A percentile compares a stretch with the other conserved stretches of the same genome.
These are phyloP conservation scores for Varanus komodoensis DNA, from an alignment of 2,113 vertebrate species.

Conservation along the genomic window DNA sequence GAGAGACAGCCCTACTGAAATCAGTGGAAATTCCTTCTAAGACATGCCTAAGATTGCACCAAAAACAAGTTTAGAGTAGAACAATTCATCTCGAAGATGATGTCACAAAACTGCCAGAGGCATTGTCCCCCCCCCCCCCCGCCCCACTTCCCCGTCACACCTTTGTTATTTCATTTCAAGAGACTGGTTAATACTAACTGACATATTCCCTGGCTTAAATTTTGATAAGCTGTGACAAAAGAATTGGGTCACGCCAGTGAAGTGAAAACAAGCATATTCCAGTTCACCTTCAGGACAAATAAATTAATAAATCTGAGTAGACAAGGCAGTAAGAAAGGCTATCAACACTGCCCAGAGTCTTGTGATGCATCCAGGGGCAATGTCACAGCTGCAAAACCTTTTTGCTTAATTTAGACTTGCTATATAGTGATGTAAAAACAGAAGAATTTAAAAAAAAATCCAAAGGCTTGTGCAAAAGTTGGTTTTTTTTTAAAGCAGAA, in stretches of 20 bases:
- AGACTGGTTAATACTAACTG: background rate
- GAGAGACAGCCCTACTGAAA: background rate
- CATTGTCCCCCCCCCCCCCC: background rate
- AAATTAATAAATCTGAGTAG: background rate
- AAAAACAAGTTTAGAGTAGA: background rate
- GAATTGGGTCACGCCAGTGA: background rate
- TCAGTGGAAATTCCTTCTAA: background rate
- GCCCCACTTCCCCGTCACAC: background rate
- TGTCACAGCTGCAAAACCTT: background rate
- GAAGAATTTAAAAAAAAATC: background rate
- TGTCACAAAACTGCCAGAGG: background rate
- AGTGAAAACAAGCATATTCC: background rate
- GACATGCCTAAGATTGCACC: background rate
- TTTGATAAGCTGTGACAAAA: background rate
- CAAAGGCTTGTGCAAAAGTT: background rate
- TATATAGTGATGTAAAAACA: background rate
- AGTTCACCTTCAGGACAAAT: conserved; percentile 8
- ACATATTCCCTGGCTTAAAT: background rate
- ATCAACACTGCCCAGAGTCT: background rate
- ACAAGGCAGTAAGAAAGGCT: background rate
- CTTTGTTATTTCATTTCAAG: background rate
- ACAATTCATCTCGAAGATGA: background rate
- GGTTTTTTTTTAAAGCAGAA: background rate
- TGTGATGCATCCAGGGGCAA: background rate
- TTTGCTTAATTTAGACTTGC: background rate